These are phyloP conservation scores for Stichopus chloronotus DNA, from an alignment of 35 echinoderm and acorn worm species.

Conservation along the genomic window DNA sequence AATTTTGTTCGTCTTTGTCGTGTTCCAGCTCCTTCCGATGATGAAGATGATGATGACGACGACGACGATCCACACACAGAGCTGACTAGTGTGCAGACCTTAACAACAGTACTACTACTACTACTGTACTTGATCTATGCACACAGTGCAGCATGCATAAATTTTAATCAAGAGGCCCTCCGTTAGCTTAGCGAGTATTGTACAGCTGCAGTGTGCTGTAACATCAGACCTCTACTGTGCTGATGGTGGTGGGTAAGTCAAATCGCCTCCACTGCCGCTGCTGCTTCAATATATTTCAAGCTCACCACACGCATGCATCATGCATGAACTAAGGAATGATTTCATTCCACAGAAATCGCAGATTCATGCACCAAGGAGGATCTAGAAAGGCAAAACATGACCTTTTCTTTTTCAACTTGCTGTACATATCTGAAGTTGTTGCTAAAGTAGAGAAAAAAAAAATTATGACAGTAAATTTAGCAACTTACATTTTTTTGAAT, in stretches of 20 bases:
- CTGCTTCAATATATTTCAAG: no score
- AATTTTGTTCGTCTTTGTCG: not conserved
- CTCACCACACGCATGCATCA: not conserved
- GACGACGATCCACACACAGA: not conserved
- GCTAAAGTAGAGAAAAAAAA: no score
- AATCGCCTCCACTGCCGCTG: no score
- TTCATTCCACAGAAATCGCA: not conserved
- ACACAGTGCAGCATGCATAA: constrained; percentile 8
- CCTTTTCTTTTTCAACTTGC: not conserved
- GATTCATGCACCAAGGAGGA: not conserved
- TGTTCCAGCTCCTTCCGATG: not conserved
- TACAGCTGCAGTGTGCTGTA: not conserved
- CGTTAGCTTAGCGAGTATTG: not conserved
- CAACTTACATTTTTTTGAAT: no score
- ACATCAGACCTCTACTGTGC: not conserved
- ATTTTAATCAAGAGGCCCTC: constrained; percentile 19
- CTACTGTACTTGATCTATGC: not conserved
- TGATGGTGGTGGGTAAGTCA: no score
- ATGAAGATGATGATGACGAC: no score
- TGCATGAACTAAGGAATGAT: not conserved
- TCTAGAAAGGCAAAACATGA: not conserved
- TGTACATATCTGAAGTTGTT: no score
- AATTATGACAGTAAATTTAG: no score
- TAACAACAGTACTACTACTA: no score
- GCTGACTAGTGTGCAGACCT: not conserved